Conservation (phyloP, 2,797 vertebrate genomes). For the Nyctalus aviator region DNA sequence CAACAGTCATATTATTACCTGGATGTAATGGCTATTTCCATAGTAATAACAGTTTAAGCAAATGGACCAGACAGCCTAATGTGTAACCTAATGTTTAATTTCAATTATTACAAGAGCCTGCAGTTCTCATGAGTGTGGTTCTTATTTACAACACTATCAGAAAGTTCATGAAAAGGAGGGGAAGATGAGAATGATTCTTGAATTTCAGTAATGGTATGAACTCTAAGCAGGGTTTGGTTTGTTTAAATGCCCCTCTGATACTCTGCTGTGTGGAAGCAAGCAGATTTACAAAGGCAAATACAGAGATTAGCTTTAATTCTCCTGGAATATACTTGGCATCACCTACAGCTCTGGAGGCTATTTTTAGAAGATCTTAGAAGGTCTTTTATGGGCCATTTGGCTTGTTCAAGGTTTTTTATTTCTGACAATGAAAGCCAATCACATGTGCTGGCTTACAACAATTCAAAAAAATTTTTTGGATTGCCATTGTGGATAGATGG, state of each 20-base stretch:
- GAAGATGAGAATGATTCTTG: not conserved
- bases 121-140: not conserved
- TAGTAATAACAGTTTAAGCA: constrained; percentile 52
- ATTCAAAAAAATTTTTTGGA: not conserved
- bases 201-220: not conserved
- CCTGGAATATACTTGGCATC: not conserved
- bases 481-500: not conserved
- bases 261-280: not conserved
- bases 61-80: constrained; percentile 9
- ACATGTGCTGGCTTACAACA: not conserved
- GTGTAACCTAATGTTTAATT: constrained; percentile 21
- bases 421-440: constrained; percentile 20
- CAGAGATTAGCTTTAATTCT: not conserved
- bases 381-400: not conserved
- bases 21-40: constrained; percentile 16
- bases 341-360: not conserved
- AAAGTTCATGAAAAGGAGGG: constrained; percentile 45
- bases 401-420: not conserved
- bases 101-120: not conserved
- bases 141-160: constrained; percentile 35
- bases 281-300: not conserved
- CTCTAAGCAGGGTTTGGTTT: not conserved
- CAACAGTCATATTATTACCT: not conserved
- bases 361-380: constrained; percentile 52
- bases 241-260: not conserved